Evolutionary conservation across 2,113 vertebrate species (phyloP).

Genomic region (Hippocampus guttulatus): DNA sequence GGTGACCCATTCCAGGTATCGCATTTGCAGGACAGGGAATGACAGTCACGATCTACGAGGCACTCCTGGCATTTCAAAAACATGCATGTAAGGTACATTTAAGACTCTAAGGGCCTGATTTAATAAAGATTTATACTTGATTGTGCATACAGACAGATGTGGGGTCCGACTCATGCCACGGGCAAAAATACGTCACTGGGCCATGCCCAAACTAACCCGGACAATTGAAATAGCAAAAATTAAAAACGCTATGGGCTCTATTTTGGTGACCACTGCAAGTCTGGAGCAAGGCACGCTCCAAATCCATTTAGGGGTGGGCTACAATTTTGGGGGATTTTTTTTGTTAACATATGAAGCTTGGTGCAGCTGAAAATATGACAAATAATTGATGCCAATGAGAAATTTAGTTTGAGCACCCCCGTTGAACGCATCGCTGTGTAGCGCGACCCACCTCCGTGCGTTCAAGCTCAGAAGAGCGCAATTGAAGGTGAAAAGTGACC

Average conservation of each 20-base stretch:
- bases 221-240: too few relatives aligned
- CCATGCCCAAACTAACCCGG: too few relatives aligned
- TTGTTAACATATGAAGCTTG: too few relatives aligned
- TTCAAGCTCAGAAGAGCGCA: slow-evolving; percentile 16
- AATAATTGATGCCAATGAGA: neutral
- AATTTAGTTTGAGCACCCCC: neutral
- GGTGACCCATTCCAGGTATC: neutral
- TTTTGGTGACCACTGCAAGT: too few relatives aligned
- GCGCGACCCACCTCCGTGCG: slow-evolving; percentile 1
- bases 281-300: too few relatives aligned
- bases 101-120: neutral
- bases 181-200: too few relatives aligned
- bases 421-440: neutral
- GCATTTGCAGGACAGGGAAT: neutral
- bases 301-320: too few relatives aligned
- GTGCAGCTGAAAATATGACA: neutral
- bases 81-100: neutral
- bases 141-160: neutral
- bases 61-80: neutral
- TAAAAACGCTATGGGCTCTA: too few relatives aligned
- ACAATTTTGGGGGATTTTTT: too few relatives aligned
- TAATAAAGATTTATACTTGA: neutral
- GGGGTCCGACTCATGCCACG: too few relatives aligned
- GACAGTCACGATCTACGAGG: neutral
- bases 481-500: slow-evolving; percentile 21